A percentile compares a stretch with the other conserved stretches of the same genome.
Conservation (phyloP, 2,888 invertebrate genomes). For the Balanococcus diminutus region DNA sequence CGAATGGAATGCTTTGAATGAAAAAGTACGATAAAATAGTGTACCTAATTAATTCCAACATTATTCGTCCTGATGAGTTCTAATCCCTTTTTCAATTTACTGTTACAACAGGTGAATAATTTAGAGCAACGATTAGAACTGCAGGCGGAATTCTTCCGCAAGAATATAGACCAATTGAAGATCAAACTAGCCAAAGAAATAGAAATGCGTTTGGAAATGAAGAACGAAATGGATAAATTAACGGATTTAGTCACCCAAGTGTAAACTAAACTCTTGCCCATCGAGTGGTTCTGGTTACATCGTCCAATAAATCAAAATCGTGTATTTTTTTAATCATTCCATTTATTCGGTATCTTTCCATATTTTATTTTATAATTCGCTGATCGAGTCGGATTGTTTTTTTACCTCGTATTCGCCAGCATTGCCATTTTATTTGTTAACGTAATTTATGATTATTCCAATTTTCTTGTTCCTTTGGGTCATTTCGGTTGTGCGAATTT, state of each 20-base stretch:
- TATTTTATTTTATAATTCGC: background rate
- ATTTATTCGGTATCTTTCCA: background rate
- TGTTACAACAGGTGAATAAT: conserved; percentile 64
- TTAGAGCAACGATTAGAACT: conserved; percentile 68
- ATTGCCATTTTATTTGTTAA: conserved; percentile 34
- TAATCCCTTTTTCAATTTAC: background rate
- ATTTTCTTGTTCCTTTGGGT: background rate
- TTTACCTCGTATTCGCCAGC: conserved; percentile 6
- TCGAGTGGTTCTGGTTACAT: too few relatives aligned
- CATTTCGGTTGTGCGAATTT: background rate
- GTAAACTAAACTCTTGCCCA: conserved; percentile 61
- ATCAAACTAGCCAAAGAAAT: conserved; percentile 69
- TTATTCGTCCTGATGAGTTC: background rate
- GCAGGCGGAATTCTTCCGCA: conserved; percentile 65
- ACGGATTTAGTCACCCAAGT: conserved; percentile 76
- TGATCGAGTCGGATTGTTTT: background rate
- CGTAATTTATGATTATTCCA: background rate
- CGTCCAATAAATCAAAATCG: background rate
- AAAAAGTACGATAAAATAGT: too few relatives aligned
- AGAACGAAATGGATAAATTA: conserved; percentile 72
- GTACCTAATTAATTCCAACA: background rate
- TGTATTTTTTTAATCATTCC: background rate
- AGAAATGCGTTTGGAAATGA: conserved; percentile 70
- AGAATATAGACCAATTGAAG: conserved; percentile 68
- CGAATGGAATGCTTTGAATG: conserved; percentile 52